These are phyloP conservation scores for Zonitis immaculata DNA, from an alignment of 2,888 invertebrate genomes.

Conservation along the genomic window DNA sequence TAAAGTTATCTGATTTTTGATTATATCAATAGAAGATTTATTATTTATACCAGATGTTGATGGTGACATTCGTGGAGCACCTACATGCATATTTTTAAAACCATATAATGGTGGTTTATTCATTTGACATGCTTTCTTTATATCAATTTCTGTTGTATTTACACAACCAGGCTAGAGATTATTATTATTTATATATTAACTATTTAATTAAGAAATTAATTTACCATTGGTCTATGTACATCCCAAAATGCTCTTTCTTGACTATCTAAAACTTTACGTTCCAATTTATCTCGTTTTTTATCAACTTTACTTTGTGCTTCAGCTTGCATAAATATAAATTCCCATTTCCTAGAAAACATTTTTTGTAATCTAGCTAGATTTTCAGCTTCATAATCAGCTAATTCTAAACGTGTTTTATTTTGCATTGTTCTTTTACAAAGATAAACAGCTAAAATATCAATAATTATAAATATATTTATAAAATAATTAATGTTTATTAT, in stretches of 20 bases:
- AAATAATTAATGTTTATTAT: no score
- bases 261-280: slow-evolving; percentile 96
- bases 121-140: slow-evolving; percentile 85
- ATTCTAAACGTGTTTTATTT: slow-evolving; percentile 94
- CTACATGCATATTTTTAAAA: slow-evolving; percentile 48
- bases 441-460: slow-evolving; percentile 84
- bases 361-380: slow-evolving; percentile 95
- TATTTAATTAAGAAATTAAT: slow-evolving; percentile 32
- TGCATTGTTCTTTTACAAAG: slow-evolving; percentile 99
- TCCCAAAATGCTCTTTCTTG: slow-evolving; percentile 99
- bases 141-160: slow-evolving; percentile 97
- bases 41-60: slow-evolving; percentile 46
- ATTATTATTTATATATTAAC: slow-evolving; percentile 3
- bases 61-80: slow-evolving; percentile 56
- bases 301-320: slow-evolving; percentile 92
- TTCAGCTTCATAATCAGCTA: slow-evolving; percentile 99
- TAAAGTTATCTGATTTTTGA: slow-evolving; percentile 65
- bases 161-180: slow-evolving; percentile 88
- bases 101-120: slow-evolving; percentile 50
- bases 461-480: no score
- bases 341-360: slow-evolving; percentile 99
- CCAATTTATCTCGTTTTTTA: slow-evolving; percentile 96
- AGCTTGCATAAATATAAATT: slow-evolving; percentile 99
- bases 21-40: slow-evolving; percentile 46
- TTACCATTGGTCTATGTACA: slow-evolving; percentile 95